These are phyloP conservation scores for Caenorhabditis inopinata DNA, from an alignment of 1,140 invertebrate species.

Conservation along the genomic window DNA sequence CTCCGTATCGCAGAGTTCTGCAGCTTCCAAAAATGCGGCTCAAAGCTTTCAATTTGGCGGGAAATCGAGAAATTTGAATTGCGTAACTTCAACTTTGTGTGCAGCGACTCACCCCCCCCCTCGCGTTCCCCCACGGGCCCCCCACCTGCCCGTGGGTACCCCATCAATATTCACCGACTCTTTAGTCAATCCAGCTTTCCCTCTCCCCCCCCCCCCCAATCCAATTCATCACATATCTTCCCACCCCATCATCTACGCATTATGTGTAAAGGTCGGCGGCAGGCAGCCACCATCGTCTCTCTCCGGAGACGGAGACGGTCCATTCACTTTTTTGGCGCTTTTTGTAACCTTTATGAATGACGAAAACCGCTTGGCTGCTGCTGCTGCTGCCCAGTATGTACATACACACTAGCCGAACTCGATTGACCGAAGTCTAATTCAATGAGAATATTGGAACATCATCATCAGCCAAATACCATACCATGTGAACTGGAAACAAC, in stretches of 20 bases:
- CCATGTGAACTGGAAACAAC: not conserved
- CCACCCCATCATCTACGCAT: constrained; percentile 9
- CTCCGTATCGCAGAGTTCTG: too few relatives aligned
- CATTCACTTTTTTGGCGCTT: not conserved
- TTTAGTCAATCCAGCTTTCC: not conserved
- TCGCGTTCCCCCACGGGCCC: too few relatives aligned
- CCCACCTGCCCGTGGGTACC: not conserved
- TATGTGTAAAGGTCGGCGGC: constrained; percentile 30
- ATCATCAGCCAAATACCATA: not conserved
- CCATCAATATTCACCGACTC: not conserved
- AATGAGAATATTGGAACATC: constrained; percentile 33
- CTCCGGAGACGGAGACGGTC: not conserved
- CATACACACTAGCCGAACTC: not conserved
- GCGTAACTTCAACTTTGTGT: too few relatives aligned
- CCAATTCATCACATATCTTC: too few relatives aligned
- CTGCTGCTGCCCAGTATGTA: constrained; percentile 1
- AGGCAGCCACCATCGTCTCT: not conserved
- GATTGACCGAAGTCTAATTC: constrained; percentile 23
- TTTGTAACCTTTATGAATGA: not conserved
- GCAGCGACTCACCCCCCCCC: too few relatives aligned
- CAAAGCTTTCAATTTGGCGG: too few relatives aligned
- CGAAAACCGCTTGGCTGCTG: not conserved
- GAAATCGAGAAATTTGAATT: too few relatives aligned
- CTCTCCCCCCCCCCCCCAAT: not conserved
- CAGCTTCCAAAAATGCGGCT: too few relatives aligned